These are phyloP conservation scores for Acronicta psi DNA, from an alignment of 2,888 invertebrate species.

Conservation along the genomic window DNA sequence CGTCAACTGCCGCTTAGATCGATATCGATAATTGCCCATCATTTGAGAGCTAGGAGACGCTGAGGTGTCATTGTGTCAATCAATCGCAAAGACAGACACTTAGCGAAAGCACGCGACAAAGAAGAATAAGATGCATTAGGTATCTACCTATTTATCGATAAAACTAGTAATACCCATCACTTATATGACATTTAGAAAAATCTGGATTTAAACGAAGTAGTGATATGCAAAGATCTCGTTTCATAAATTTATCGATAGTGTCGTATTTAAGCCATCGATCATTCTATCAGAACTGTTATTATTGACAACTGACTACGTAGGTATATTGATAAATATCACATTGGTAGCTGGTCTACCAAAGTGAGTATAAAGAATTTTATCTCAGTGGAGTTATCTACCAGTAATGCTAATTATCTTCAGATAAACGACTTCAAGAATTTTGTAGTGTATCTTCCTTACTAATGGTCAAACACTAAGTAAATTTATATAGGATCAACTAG, in stretches of 20 bases:
- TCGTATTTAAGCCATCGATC: constrained; percentile 17
- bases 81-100: constrained; percentile 6
- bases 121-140: constrained; percentile 10
- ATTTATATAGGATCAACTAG: too few relatives aligned
- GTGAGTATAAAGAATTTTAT: too few relatives aligned
- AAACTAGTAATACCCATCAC: neutral
- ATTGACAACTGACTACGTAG: constrained; percentile 12
- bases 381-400: too few relatives aligned
- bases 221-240: neutral
- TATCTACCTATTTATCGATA: constrained; percentile 11
- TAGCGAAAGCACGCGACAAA: neutral
- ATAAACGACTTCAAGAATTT: too few relatives aligned
- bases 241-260: neutral
- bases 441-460: too few relatives aligned
- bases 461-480: too few relatives aligned
- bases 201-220: neutral
- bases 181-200: neutral
- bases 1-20: neutral
- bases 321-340: constrained; percentile 5
- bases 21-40: constrained; percentile 2
- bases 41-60: neutral
- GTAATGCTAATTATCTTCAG: neutral
- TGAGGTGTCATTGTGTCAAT: neutral
- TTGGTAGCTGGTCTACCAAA: too few relatives aligned
- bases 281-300: constrained; percentile 3